Base-by-base conservation (phyloP, 2,888 invertebrate genomes). In the Chrysina gloriosa region DNA sequence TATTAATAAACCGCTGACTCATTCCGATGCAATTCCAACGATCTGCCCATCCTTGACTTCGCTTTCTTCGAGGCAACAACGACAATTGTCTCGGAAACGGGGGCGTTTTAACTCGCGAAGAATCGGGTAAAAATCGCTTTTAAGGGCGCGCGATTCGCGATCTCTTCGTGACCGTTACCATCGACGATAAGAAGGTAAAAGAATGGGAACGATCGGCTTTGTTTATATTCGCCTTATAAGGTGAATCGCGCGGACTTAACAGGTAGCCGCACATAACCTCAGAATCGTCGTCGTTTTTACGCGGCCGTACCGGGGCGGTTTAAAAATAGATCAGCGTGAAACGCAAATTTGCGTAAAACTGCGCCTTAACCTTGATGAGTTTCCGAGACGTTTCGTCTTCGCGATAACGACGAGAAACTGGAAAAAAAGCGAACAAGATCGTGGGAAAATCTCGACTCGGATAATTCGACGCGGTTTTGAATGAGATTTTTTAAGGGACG, bases 251-350 rank as follows among this genome's bases (percentile, higher is more conserved):
- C 70, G 67, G 4, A 21, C 9, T 34, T 21, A 61, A 61, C 58
- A 61, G 58, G 71, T 72, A 69, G 65, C 56, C 45, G 48, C 25
- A 68, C 66, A 69, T 70, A 72, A 72, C 72, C 72, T 72, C 63
- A 69, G 48, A 63, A 56, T 42, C 11, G 4, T 50, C 23, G 29
- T 65, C 27, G 27, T 11, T n/a, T n/a, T n/a, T n/a, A n/a, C n/a
- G n/a, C n/a, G n/a, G n/a, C n/a, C n/a, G 3, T 9, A 39, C 14
- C 16, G 25, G 31, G n/a, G n/a, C n/a, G n/a, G 36, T 69, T 58
- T 65, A 69, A 64, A 69, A 48, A 58, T 69, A 69, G 65, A 45
- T 16, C 27, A 21, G 16, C 29, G 58, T 27, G 52, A 52, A 63
- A 56, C 29, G 63, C 52, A 34, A 39, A 64, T 48, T 64, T 58